Evolutionary conservation across 2,113 vertebrate species (phyloP), one percentile per base, ranked within the genome.

Genomic region (Asarcornis scutulata): DNA sequence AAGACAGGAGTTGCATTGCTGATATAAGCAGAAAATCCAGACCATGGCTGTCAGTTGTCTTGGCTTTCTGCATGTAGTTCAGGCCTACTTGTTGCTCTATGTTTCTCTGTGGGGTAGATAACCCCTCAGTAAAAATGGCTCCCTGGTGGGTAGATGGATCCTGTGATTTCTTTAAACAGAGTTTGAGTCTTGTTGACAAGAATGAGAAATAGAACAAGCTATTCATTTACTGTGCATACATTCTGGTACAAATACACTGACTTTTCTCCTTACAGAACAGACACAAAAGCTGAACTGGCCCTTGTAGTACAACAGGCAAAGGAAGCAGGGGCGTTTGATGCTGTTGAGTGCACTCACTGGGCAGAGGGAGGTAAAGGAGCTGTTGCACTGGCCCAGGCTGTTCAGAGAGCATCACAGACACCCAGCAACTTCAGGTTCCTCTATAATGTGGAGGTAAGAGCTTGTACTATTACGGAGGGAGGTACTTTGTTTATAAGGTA

Each of bases 361-460:
- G 99, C 99, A 22, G 98, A 99, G 63, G 99, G 99, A 2, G 99
- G 99, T 11, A 98, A 97, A 53, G 99, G 99, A 10, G 99, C 99
- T 0, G 42, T 98, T 42, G 98, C 98, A 10, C 97, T 99, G 32
- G 99, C 98, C 9, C 95, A 63, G 50, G 99, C 99, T 0, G 99
- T 99, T 48, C 98, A 98, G 97, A 99, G 96, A 88, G 99, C 99
- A n/a, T 98, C 99, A 1, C 97, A 97, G 42, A 81, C 97, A 26
- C 98, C 98, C n/a, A 99, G 98, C 97, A 96, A 97, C 92, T 99
- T 99, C 97, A 98, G 77, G 42, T 99, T 99, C 95, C 98, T 99
- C 44, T 99, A 99, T 69, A 96, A 99, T n/a, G 96, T 99, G 55
- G 95, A 99, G 98, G 99, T 99, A 96, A 95, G 88, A 78, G 3